Evolutionary conservation across 1,140 invertebrate genomes (phyloP), one percentile per base, ranked within the genome.

Genomic region (Drosophila sulfurigaster): DNA sequence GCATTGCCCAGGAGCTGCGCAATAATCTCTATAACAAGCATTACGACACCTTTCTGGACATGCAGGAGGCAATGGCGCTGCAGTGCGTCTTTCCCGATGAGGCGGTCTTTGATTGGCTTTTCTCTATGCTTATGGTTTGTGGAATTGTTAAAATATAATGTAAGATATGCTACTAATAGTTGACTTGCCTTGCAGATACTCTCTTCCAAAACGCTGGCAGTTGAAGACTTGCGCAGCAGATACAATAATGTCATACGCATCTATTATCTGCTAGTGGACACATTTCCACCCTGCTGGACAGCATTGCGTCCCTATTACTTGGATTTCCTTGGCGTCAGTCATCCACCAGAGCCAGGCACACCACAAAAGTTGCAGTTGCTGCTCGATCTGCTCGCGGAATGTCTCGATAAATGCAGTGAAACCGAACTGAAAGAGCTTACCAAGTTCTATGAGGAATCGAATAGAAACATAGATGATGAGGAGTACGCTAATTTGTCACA

Each of bases 221-320:
- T 81, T 8, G 15, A 59, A 1, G 81, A 83, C 13, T n/a, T 87
- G 45, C 45, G 43, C 0, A 66, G 25, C 20, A 75, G 25, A 25
- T 88, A 89, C 20, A 56, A 16, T n/a, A 83, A 88, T 13, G 45
- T 89, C 0, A 62, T 71, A 52, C 60, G 64, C 13, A 75, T 60
- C 5, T 88, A 75, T 38, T 80, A 69, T 48, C 60, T 89, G 3
- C 43, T 83, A 10, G 45, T 88, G 4, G 85, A 88, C 15, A 70
- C 85, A 25, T 88, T 88, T 52, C 83, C 83, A 5, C 83, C 83
- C 13, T 88, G 83, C 43, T 88, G 83, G 83, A 83, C 85, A 8
- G 81, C 74, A 5, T 10, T 88, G 46, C 80, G 83, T 11, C 82
- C 82, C 0, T 86, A 87, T 35, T 86, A 86, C 11, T 28, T 86